These are phyloP conservation scores for Philopedon plagiatum DNA, from an alignment of 2,888 invertebrate genomes.

Conservation along the genomic window DNA sequence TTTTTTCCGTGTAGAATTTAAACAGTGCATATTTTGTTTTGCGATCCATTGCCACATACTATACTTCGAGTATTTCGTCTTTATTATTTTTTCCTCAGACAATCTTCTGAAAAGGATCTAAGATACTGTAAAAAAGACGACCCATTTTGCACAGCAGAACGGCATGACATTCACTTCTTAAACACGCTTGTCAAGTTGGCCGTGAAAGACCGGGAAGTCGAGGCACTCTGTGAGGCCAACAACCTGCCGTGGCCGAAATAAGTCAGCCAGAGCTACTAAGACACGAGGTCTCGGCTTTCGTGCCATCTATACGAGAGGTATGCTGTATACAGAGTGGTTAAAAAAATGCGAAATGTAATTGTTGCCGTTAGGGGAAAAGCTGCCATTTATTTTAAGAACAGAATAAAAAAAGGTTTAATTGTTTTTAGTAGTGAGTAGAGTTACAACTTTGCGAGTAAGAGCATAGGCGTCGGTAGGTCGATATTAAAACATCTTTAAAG, in stretches of 20 bases:
- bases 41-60: no score
- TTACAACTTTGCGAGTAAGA: no score
- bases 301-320: slow-evolving; percentile 2
- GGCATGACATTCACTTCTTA: slow-evolving; percentile 45
- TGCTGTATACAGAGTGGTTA: not conserved
- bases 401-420: no score
- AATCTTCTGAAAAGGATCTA: not conserved
- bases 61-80: no score
- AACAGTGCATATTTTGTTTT: no score
- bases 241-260: slow-evolving; percentile 51
- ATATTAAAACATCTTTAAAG: no score
- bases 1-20: no score
- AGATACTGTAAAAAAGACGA: slow-evolving; percentile 36
- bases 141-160: slow-evolving; percentile 43
- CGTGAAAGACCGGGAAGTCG: slow-evolving; percentile 52
- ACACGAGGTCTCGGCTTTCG: slow-evolving; percentile 14
- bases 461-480: no score
- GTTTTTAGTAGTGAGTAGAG: no score
- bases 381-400: no score
- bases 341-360: no score
- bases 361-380: no score
- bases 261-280: slow-evolving; percentile 37
- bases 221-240: slow-evolving; percentile 45
- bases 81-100: not conserved
- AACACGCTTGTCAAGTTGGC: slow-evolving; percentile 49